These are phyloP conservation scores for Aramus guarauna DNA, from an alignment of 2,113 vertebrate genomes.

Conservation along the genomic window DNA sequence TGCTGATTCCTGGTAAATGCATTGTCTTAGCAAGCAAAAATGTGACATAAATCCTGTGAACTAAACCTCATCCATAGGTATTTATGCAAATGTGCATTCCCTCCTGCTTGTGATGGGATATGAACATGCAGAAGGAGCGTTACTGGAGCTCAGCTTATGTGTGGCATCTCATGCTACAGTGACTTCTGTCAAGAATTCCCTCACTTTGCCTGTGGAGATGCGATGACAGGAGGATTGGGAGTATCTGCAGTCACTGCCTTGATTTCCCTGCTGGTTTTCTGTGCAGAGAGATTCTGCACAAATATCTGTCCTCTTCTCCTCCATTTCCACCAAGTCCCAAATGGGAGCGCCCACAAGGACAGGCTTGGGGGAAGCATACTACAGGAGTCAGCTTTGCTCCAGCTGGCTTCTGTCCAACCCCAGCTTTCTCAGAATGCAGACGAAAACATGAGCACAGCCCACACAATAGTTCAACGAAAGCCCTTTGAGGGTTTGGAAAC, in stretches of 20 bases:
- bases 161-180: neutral
- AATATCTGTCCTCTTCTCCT: neutral
- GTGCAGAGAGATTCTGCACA: neutral
- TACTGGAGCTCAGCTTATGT: neutral
- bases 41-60: neutral
- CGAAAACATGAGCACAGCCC: neutral
- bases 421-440: neutral
- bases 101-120: neutral
- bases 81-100: neutral
- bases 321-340: neutral
- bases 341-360: neutral
- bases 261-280: slow-evolving; percentile 16
- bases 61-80: neutral
- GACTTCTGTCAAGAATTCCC: slow-evolving; percentile 41
- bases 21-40: neutral
- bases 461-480: neutral
- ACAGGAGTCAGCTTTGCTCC: neutral
- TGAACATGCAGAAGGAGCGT: neutral
- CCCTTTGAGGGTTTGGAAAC: neutral
- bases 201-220: neutral
- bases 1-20: neutral
- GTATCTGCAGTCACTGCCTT: neutral
- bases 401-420: neutral
- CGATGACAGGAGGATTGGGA: neutral
- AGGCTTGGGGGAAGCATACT: neutral